Percentiles rank a stretch among this genome's conserved stretches.
phyloP scores from a whole-genome alignment of 2,888 invertebrate genomes.

The Morpho achilles region DNA sequence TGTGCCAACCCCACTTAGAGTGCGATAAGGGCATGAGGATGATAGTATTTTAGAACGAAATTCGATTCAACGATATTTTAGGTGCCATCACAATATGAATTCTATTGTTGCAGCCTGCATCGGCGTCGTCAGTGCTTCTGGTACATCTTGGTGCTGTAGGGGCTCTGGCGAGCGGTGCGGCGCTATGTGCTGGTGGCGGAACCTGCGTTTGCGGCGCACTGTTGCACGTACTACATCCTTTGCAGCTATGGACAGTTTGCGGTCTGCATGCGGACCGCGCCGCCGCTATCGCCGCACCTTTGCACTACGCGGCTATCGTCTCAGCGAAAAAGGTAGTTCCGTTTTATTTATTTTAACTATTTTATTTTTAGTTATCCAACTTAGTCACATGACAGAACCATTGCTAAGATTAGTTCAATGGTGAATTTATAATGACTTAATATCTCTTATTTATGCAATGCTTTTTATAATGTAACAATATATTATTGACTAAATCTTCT shows the following conservation, averaged over 20 bases:
- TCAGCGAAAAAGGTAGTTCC: constrained; percentile 82
- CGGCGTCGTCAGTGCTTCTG: constrained; percentile 85
- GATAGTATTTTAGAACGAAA: no score
- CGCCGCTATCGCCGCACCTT: constrained; percentile 88
- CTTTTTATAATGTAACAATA: no score
- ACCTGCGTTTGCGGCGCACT: constrained; percentile 83
- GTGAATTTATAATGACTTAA: no score
- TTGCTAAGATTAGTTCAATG: no score
- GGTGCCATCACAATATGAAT: not conserved
- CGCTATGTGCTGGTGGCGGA: constrained; percentile 82
- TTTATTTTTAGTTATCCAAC: no score
- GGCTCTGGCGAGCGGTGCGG: constrained; percentile 83
- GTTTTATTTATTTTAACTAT: no score
- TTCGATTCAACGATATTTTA: no score
- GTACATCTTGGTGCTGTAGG: constrained; percentile 86
- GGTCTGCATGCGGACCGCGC: constrained; percentile 89
- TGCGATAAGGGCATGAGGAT: no score
- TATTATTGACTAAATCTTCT: no score
- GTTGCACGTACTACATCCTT: constrained; percentile 83
- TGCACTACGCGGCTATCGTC: constrained; percentile 88
- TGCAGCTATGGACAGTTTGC: constrained; percentile 89
- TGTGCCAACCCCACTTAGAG: no score
- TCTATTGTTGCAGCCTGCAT: constrained; percentile 69
- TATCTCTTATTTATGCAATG: no score
- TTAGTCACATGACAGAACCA: no score